Conservation (phyloP, 23 tunicate genomes). For the Oikopleura dioica region DNA sequence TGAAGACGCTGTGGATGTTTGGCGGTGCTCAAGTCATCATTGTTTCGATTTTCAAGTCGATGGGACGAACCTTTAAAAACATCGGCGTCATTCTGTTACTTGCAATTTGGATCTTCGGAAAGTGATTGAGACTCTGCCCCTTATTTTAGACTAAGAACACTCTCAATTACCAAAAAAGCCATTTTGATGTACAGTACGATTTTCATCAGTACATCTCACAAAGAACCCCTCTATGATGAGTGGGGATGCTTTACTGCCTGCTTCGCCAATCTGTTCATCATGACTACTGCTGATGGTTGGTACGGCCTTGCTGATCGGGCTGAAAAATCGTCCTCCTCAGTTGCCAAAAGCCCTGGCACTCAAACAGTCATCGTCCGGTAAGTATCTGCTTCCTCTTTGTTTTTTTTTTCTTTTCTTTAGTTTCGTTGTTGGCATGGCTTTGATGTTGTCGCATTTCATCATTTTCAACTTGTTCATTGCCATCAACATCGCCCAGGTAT, state of each 20-base stretch:
- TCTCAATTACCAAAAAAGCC: no score
- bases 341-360: neutral
- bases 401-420: neutral
- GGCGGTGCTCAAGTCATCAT: conserved; percentile 4
- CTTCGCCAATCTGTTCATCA: neutral
- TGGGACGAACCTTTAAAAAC: neutral
- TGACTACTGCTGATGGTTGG: neutral
- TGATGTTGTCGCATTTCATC: neutral
- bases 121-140: no score
- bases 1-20: neutral
- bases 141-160: no score
- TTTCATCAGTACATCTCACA: neutral
- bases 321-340: neutral
- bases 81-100: neutral
- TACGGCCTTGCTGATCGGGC: no score
- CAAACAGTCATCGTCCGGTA: neutral
- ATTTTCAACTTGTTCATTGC: conserved; percentile 12
- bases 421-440: neutral
- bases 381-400: no score
- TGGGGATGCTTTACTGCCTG: conserved; percentile 9
- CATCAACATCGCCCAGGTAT: neutral
- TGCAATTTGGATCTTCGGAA: neutral
- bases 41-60: neutral
- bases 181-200: neutral
- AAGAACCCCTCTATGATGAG: neutral